Conservation (phyloP, 2,888 invertebrate species). For the Andrena flavipes region DNA sequence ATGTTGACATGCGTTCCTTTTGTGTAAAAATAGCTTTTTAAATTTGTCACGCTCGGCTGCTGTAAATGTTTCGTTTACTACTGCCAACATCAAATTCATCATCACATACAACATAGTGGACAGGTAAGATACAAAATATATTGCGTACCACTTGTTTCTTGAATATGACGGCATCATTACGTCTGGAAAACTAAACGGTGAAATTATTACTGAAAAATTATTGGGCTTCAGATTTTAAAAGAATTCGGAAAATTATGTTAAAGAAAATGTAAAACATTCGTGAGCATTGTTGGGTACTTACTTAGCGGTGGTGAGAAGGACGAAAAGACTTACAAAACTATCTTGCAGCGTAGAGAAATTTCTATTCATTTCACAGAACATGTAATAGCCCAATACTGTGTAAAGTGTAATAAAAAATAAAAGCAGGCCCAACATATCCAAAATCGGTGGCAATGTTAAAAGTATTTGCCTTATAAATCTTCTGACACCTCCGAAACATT, state of each 20-base stretch:
- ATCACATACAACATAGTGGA: constrained; percentile 93
- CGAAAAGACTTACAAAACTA: constrained; percentile 95
- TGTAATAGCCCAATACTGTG: constrained; percentile 92
- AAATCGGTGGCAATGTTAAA: constrained; percentile 93
- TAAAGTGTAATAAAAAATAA: constrained; percentile 94
- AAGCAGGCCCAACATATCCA: constrained; percentile 94
- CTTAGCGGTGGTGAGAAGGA: constrained; percentile 96
- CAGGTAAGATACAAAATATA: constrained; percentile 94
- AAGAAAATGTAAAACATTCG: background rate
- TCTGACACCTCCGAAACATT: constrained; percentile 92
- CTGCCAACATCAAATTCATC: constrained; percentile 96
- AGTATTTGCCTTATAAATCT: constrained; percentile 92
- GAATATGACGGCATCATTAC: constrained; percentile 97
- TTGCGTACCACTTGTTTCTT: constrained; percentile 92
- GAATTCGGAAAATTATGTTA: background rate
- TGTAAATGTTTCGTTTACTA: constrained; percentile 95
- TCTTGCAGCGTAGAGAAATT: constrained; percentile 92
- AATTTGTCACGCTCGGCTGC: constrained; percentile 94
- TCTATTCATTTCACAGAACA: constrained; percentile 92
- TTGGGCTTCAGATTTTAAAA: background rate
- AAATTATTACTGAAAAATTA: constrained; percentile 8
- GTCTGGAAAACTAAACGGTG: constrained; percentile 91
- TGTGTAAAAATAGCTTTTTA: constrained; percentile 92
- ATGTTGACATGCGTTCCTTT: constrained; percentile 92
- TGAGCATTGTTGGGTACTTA: constrained; percentile 85